Evolutionary conservation across 2,113 vertebrate genomes (phyloP), one percentile per base, ranked within the genome.

Genomic region (Brachirus orientalis): DNA sequence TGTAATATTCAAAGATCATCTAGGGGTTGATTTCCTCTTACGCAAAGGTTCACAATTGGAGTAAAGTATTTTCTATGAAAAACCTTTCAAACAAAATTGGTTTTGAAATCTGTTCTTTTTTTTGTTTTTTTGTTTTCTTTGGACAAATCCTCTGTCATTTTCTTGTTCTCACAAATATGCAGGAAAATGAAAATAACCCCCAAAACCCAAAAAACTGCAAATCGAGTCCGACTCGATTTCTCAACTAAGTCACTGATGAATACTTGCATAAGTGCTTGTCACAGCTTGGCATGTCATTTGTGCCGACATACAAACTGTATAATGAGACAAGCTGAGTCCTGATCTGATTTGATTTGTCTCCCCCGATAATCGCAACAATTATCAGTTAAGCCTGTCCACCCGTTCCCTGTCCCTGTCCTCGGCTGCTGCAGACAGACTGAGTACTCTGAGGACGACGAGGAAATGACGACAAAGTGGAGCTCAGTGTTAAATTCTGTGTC

Each of bases 271-370:
- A 83, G 63, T 52, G 63, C 13, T 38, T 75, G 74, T 79, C 75
- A 50, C 63, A 38, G 18, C 48, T 22, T 43, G 20, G 2, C 51
- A 61, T 57, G 70, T 75, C 69, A 68, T 35, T 48, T 7, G 11
- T 16, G 41, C 41, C 41, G 3, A 5, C 28, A 6, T 28, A 28
- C 28, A 28, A 28, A 28, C 28, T 28, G 28, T 28, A 2, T 5
- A 28, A 4, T 4, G 28, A 14, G 22, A 51, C 38, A 7, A 11
- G 44, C 59, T 28, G 16, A 58, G 14, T 45, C 56, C 56, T 61
- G n/a, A n/a, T 5, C 0, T 44, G 43, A 67, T 79, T 75, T 69
- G 73, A 82, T 82, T 80, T 72, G 75, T 80, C 70, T 61, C 67
- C 19, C n/a, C 35, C 38, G 10, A 71, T 76, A 80, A 86, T 72